Base-by-base conservation (phyloP, 2,888 invertebrate genomes). In the Chesias legatella region DNA sequence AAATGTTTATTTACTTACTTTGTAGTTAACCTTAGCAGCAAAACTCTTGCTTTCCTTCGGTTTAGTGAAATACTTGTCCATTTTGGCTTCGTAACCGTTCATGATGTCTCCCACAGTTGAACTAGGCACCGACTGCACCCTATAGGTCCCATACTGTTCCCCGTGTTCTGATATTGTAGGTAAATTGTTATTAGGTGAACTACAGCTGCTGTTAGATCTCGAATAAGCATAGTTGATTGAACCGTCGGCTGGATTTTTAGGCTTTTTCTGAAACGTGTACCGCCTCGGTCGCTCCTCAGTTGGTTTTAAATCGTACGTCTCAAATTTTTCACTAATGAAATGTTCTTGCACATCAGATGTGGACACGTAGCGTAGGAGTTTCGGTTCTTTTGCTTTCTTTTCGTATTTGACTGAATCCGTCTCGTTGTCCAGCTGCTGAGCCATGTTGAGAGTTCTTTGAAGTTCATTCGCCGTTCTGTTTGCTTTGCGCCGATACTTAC, bases 141-240 rank as follows among this genome's bases (percentile, higher is more conserved):
- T 61, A 48, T 82, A 84, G 8, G 80, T 79, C 35, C 80, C 76
- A 44, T 81, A 80, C 45, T 80, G 79, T 48, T 86, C 85, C 1
- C 70, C 70, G 39, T 86, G 82, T 48, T 88, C 88, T 1, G 85
- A 79, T 43, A 88, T 88, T 1, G 86, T 86, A 1, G 88, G 86
- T 53, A 88, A 58, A 50, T 85, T 84, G 3, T 77, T 77, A 43
- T 73, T 83, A 0, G 88, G 86, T 1, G 88, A 86, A 48, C 86
- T 86, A 51, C 84, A 84, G 43, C 74, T 80, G 55, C 85, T 86
- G 34, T 82, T 86, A 1, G 85, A 85, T 7, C 83, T 67, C 4
- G 88, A 86, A 44, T 86, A 79, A 3, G 80, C 80, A 48, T 88
- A 88, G 52, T 88, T 83, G 0, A 80, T 63, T 0, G 88, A 85